phyloP scores from a whole-genome alignment of 1,140 invertebrate genomes.

The Calosoma granatense region DNA sequence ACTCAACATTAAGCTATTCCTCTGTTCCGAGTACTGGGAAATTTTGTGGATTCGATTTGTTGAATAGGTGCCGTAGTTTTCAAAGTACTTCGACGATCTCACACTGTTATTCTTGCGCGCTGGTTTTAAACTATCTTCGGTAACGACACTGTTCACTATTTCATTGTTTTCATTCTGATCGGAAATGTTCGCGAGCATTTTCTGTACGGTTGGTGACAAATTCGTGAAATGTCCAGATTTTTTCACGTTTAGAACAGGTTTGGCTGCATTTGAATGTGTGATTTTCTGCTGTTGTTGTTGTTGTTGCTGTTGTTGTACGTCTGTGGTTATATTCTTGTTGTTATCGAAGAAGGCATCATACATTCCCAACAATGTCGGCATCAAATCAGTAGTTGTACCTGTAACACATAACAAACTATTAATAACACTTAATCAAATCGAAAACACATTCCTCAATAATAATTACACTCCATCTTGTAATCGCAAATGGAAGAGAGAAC shows the following conservation, averaged over 20 bases:
- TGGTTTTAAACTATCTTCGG: background rate
- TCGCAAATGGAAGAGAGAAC: background rate
- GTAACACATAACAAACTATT: constrained; percentile 20
- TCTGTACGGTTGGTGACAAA: constrained; percentile 46
- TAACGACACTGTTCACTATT: constrained; percentile 27
- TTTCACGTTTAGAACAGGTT: constrained; percentile 20
- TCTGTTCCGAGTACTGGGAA: background rate
- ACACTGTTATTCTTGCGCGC: constrained; percentile 11
- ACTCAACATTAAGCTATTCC: background rate
- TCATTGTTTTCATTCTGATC: constrained; percentile 31
- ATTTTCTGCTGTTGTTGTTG: constrained; percentile 13
- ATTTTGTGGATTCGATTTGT: background rate
- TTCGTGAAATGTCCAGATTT: constrained; percentile 35
- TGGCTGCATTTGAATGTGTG: constrained; percentile 18
- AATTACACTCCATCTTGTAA: background rate
- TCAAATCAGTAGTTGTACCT: constrained; percentile 31
- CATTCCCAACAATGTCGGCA: constrained; percentile 33
- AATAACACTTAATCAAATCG: background rate
- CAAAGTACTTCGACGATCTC: constrained; percentile 11
- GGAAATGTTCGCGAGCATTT: constrained; percentile 42
- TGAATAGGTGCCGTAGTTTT: background rate
- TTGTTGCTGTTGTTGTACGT: constrained; percentile 12
- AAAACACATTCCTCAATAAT: background rate
- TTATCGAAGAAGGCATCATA: constrained; percentile 28
- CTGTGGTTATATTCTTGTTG: constrained; percentile 12